phyloP scores from a whole-genome alignment of 2,113 vertebrate genomes.

The Ammodytes dubius region DNA sequence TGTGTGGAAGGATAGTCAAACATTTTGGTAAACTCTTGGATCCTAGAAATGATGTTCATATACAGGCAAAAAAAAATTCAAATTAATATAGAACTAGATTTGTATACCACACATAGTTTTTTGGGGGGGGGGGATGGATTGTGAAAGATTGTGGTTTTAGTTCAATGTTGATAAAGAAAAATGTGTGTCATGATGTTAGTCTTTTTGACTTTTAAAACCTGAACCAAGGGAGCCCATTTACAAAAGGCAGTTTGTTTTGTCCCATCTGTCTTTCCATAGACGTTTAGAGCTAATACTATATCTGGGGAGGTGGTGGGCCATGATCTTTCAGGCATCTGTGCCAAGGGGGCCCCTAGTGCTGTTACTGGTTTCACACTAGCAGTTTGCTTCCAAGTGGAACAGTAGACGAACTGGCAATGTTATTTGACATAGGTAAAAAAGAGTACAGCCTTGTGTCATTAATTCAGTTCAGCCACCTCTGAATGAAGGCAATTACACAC shows the following conservation, averaged over 20 bases:
- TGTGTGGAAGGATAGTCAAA: background rate
- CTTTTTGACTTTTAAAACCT: background rate
- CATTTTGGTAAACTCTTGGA: background rate
- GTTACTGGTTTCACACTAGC: background rate
- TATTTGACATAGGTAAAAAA: background rate
- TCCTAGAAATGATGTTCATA: background rate
- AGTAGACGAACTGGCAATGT: too few species aligned
- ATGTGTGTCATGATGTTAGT: background rate
- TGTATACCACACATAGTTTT: too few species aligned
- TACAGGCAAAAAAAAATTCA: background rate
- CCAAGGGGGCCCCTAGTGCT: background rate
- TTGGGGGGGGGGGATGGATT: background rate
- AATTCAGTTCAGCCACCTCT: background rate
- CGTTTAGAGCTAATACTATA: background rate
- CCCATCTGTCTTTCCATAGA: background rate
- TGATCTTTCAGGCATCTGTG: background rate
- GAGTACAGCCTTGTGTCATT: too few species aligned
- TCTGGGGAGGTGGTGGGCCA: background rate
- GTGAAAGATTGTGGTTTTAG: background rate
- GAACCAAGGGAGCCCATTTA: background rate
- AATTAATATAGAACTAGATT: too few species aligned
- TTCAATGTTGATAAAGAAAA: background rate
- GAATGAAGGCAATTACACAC: slow-evolving; percentile 58
- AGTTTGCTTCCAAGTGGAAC: background rate
- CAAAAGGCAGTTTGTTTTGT: too few species aligned